phyloP scores from a whole-genome alignment of 2,888 invertebrate species.

The Drosophila robusta region DNA sequence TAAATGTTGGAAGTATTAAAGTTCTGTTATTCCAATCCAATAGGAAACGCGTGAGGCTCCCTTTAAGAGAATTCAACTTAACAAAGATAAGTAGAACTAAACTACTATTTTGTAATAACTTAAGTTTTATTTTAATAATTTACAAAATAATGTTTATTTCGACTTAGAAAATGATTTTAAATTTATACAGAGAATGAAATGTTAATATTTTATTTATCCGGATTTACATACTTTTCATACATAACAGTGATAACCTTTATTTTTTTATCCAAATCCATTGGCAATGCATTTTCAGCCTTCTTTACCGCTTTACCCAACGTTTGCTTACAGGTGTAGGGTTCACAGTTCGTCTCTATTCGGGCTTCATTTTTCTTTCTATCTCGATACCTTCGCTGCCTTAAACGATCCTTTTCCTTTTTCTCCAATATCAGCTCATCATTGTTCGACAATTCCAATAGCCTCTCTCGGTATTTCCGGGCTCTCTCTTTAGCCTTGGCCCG shows the following conservation, averaged over 20 bases:
- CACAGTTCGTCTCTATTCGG: background rate
- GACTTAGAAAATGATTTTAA: background rate
- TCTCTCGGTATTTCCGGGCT: background rate
- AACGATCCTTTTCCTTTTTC: background rate
- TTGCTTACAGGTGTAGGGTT: background rate
- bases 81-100: too few relatives aligned
- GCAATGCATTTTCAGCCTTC: slow-evolving; percentile 3
- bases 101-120: too few relatives aligned
- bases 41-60: too few relatives aligned
- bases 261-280: background rate
- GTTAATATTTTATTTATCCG: background rate
- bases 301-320: background rate
- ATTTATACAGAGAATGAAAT: background rate
- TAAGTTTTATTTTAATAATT: too few relatives aligned
- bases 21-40: too few relatives aligned
- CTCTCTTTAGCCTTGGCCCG: background rate
- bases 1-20: too few relatives aligned
- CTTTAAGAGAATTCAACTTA: too few relatives aligned
- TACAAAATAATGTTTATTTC: too few relatives aligned
- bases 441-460: background rate
- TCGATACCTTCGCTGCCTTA: background rate
- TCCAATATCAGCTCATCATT: background rate
- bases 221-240: background rate
- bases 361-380: slow-evolving; percentile 3
- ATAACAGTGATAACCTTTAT: background rate